Base-by-base conservation (phyloP, 2,888 invertebrate species). In the Lycophotia porphyrea region DNA sequence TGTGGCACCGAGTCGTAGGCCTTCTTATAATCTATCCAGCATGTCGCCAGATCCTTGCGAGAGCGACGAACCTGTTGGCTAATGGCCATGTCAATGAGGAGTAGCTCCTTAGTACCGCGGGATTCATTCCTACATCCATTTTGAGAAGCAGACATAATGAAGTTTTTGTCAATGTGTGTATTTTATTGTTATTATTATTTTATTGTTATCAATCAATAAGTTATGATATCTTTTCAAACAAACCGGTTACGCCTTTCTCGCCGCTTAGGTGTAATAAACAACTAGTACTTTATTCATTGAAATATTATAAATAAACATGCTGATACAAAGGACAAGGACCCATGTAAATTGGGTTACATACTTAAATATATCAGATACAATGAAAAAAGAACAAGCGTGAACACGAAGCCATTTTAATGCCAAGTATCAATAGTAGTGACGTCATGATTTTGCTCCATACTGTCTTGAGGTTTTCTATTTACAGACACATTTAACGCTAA, bases 401-500 rank as follows among this genome's bases (percentile, higher is more conserved):
- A 74, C 5, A 70, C 18, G n/a, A 79, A 75, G 69, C 74, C 24
- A 27, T 76, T 84, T 85, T 85, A 92, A 88, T 94, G 90, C 95
- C 95, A 95, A 39, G 94, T 80, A 77, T 95, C 92, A 64, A 94
- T 72, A 7, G 95, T 94, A 31, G 94, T 95, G 74, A 94, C 90
- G 75, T 95, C 95, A 86, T 95, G 95, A 78, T 94, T 95, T 67
- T 95, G 94, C 72, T 96, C 96, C 92, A 96, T 95, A 80, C 96
- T 96, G 70, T 93, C 93, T 80, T 96, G 96, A 15, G 96, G 96
- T 85, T 96, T 96, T 63, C 96, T 93, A 76, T 96, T 96, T 4
- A 96, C 96, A 24, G 96, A 94, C 5, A 96, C 95, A 81, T 96
- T 96, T 18, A 96, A 92, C 5, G 96, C 96, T 42, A 96, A 84